A percentile compares a stretch with the other conserved stretches of the same genome.
Evolutionary conservation across 2,888 invertebrate genomes (phyloP).

Genomic region (Synanthedon vespiformis): DNA sequence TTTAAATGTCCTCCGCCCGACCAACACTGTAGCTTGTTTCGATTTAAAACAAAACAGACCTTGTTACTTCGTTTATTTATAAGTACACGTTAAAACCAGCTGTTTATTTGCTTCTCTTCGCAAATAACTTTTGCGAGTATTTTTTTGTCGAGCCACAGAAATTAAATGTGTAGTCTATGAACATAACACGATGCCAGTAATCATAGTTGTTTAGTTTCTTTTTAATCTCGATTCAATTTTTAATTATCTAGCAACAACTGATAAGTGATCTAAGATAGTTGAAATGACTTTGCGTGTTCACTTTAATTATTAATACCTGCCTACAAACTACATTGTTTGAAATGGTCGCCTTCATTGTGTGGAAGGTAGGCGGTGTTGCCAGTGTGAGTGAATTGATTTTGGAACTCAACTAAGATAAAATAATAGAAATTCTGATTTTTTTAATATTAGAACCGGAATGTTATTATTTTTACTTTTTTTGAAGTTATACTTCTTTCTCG

Average conservation of each 20-base stretch:
- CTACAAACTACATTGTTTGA: too few relatives aligned
- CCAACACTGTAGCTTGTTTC: background rate
- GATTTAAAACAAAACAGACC: background rate
- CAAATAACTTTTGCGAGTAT: background rate
- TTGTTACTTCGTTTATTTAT: constrained; percentile 3
- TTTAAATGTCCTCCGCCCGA: constrained; percentile 1
- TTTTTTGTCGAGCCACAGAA: background rate
- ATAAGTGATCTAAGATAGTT: constrained; percentile 15
- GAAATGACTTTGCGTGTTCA: constrained; percentile 17
- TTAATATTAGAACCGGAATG: too few relatives aligned
- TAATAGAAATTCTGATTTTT: too few relatives aligned
- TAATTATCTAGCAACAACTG: constrained; percentile 17
- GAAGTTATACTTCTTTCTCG: too few relatives aligned
- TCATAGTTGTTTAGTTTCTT: constrained; percentile 5
- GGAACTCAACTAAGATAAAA: too few relatives aligned
- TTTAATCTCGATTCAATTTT: constrained; percentile 12
- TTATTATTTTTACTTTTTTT: too few relatives aligned
- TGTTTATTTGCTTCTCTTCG: constrained; percentile 1
- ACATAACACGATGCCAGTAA: constrained; percentile 1
- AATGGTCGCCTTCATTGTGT: too few relatives aligned
- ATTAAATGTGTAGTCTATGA: background rate
- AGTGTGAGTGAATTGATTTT: too few relatives aligned
- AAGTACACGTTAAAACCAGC: background rate
- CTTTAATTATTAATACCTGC: too few relatives aligned
- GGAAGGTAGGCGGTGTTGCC: too few relatives aligned